Base-by-base conservation (phyloP, 2,113 vertebrate species). In the Pseudonaja textilis region DNA sequence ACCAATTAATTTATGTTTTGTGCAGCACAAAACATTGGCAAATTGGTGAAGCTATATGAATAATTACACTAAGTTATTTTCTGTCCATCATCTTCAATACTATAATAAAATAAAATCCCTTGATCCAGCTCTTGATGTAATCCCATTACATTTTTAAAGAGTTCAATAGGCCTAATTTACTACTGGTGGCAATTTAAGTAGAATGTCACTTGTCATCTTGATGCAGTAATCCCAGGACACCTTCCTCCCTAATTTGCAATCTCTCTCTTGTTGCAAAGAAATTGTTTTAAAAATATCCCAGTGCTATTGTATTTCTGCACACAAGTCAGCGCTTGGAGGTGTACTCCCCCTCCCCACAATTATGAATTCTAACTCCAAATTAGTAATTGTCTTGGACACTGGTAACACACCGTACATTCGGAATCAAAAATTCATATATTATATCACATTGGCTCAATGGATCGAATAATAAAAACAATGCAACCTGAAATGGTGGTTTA, bases 251-350 rank as follows among this genome's bases (percentile, higher is more conserved):
- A 55, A 18, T 61, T 86, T 23, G 69, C 23, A 89, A 25, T 50
- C 4, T 93, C 74, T 47, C 22, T 87, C 61, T n/a, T 92, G 14
- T 90, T 95, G 29, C 52, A 91, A 91, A 91, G 54, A 86, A 91
- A 91, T 45, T 11, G 45, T 42, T 29, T 52, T 29, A 29, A 52
- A 52, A 47, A 54, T 29, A 87, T 87, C 74, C 86, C 52, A 29
- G 86, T n/a, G 25, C 50, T 26, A 52, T 87, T 50, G 26, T 50
- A 87, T 50, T 52, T 50, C 42, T 87, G 47, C 45, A 47, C 14
- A n/a, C 86, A 22, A 45, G 9, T n/a, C 47, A 87, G 42, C 23
- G 8, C 12, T 87, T 50, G 25, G 12, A 29, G 25, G 2, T 87
- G 45, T 54, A 26, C 3, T 45, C 8, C 85, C 22, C 12, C 89